Base-by-base conservation (phyloP, 2,113 vertebrate species). In the Camelus bactrianus region DNA sequence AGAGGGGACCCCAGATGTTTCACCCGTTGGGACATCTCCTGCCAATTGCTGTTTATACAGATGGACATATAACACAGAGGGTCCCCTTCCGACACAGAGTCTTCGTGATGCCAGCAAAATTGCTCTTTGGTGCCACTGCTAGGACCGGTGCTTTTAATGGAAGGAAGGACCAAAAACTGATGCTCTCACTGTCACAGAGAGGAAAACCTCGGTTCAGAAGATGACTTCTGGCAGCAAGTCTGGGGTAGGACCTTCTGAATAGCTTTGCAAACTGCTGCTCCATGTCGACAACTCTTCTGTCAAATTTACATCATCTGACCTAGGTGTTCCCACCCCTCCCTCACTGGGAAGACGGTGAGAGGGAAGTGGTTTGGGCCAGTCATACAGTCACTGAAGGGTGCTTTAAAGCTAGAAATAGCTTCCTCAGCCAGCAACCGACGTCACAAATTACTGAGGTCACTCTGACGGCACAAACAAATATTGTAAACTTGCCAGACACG, bases 1-100 rank as follows among this genome's bases (percentile, higher is more conserved):
- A 9, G 4, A 52, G 1, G 5, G 80, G 94, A 46, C 22, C 22
- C 62, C 69, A 38, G 50, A 65, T 70, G 3, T 19, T 2, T 16
- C 42, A 24, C 16, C n/a, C 4, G 13, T 6, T 22, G 24, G 38
- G 67, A 83, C 8, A 20, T 2, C 77, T 6, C 12, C 54, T 0
- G 0, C 38, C 14, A 3, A 20, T 0, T 16, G 22, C 42, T 56
- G 14, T 60, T 72, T 14, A 14, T 2, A 22, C 15, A 10, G 50
- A 2, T 6, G 8, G 32, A 1, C 0, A 2, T 26, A 7, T 32
- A 8, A 58, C 38, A 38, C n/a, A 67, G 22, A 42, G 7, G 26
- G 9, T 20, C 16, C 56, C 46, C 26, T 58, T 69, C 72, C 77
- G 32, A 42, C 20, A 62, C 11, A 17, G 35, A 13, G 46, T 42